Base-by-base conservation (phyloP, 2,888 invertebrate species). In the Penaeus monodon region DNA sequence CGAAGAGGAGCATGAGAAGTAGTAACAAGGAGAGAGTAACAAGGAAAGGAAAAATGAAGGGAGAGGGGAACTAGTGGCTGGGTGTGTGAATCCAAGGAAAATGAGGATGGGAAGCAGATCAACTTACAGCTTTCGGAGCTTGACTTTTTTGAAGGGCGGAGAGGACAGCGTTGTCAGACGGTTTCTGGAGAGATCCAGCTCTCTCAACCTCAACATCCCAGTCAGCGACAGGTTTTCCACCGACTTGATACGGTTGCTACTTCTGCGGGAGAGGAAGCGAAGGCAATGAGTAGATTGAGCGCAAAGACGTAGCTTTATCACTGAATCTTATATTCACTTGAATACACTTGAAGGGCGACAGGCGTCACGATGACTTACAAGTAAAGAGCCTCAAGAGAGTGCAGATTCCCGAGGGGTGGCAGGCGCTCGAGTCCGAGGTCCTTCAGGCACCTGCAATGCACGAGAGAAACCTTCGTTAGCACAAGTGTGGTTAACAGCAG, bases 121-220 rank as follows among this genome's bases (percentile, higher is more conserved):
- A 27, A 84, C 84, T 84, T 29, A 84, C 84, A 84, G 84, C 38
- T 66, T 74, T 29, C 38, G 27, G 84, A 84, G 77, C 20, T 44
- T 66, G 44, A 77, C 49, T 49, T 78, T 84, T 2, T 4, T 24
- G 84, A 84, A 84, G 68, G 84, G 77, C 27, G 17, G 64, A 29
- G 65, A 66, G 44, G 77, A 66, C 44, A 84, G 49, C 10, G 44
- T 24, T 14, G 24, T 38, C 8, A 86, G 81, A 20, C 65, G 70
- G 77, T 86, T 86, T 68, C 57, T 74, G 74, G 85, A 86, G 49
- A 86, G 81, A 44, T 86, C 85, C 66, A 86, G 81, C 57, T 81
- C 81, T 24, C 63, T 57, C 29, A 86, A 81, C n/a, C 44, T 38
- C 17, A 81, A 76, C 76, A 86, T 33, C 33, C 81, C 85, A 3